Percentiles rank a stretch among this genome's conserved stretches.
Evolutionary conservation across 2,888 invertebrate genomes (phyloP).

Genomic region (Colletes collaris): DNA sequence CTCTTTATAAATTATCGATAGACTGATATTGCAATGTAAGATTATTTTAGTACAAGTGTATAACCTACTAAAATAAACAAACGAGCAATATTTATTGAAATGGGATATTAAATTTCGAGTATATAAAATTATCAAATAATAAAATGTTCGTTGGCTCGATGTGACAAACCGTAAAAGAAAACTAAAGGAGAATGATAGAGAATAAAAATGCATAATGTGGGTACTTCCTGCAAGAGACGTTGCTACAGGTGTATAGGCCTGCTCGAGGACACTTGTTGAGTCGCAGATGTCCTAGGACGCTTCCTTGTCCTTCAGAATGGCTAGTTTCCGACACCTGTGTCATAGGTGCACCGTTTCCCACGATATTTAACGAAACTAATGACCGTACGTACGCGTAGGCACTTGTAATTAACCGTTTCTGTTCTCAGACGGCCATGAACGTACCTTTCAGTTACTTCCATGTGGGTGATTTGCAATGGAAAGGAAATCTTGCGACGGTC

Average conservation of each 20-base stretch:
- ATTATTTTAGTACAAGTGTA: too few species aligned
- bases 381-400: neutral
- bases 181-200: neutral
- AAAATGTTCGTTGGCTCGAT: neutral
- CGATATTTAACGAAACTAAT: constrained; percentile 58
- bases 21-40: too few species aligned
- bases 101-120: too few species aligned
- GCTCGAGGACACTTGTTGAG: constrained; percentile 63
- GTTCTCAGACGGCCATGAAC: neutral
- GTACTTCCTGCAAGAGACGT: constrained; percentile 63
- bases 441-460: neutral
- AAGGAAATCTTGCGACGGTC: constrained; percentile 6
- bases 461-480: constrained; percentile 60
- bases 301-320: constrained; percentile 52
- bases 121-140: too few species aligned
- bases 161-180: too few species aligned
- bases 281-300: constrained; percentile 71
- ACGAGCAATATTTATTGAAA: too few species aligned
- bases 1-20: too few species aligned
- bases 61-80: too few species aligned
- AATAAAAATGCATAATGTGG: constrained; percentile 63
- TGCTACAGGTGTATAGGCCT: constrained; percentile 67
- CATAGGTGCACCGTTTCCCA: constrained; percentile 50
- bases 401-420: constrained; percentile 39
- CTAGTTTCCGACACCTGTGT: constrained; percentile 74